Evolutionary conservation across 2,113 vertebrate species (phyloP), one percentile per base, ranked within the genome.

Genomic region (Crypturellus undulatus): DNA sequence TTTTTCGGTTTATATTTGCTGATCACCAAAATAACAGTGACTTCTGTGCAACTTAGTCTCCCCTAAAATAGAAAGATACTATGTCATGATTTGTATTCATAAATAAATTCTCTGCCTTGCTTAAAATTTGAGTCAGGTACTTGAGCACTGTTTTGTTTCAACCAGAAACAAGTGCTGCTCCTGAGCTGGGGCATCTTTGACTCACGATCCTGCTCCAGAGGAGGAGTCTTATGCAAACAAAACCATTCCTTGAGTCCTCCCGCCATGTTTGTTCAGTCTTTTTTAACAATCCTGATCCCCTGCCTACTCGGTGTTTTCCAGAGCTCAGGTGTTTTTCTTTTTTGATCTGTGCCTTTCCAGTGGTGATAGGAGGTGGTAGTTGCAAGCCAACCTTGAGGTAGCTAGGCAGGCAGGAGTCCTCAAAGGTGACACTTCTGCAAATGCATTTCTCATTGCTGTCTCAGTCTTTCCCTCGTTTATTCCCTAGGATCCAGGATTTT

Each of bases 91-190:
- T 78, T 25, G 3, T 8, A n/a, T 85, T 68, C 18, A 6, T 63
- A 59, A 63, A 54, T 68, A 47, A 42, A 59, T 17, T 54, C 43
- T 88, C 54, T 54, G 3, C 11, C 7, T 78, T 21, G 34, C 42
- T 45, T 54, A 17, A 45, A 58, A 4, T 72, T 58, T 30, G 36
- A 84, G 54, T 22, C 20, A 21, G 13, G 38, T 54, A 19, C 36
- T 49, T 38, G 28, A 64, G 30, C 32, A 28, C 49, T 52, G 18
- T 4, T 26, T 71, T 9, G 12, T 28, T 71, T 18, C 12, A 71
- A 15, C 25, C 5, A 16, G 30, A 20, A 30, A n/a, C 8, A 30
- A 59, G 13, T 0, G 2, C 10, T 65, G 12, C 3, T 62, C 10
- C 36, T 84, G 42, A 78, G 20, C 28, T 17, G 0, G 5, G 56